Evolutionary conservation across 2,888 invertebrate species (phyloP).

Genomic region (Megamerina dolium): DNA sequence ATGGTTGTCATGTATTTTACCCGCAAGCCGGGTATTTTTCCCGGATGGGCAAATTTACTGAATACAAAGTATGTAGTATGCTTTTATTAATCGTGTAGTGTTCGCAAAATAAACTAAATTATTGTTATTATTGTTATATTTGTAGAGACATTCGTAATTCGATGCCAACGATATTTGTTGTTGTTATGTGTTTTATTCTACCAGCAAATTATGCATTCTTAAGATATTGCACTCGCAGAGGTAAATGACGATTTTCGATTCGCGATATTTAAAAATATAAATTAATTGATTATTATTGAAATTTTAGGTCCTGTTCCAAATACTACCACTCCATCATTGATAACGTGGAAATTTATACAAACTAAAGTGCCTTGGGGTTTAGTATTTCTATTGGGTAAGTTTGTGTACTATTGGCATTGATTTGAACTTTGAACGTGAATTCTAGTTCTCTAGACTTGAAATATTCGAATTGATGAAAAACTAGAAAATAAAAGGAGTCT

Average conservation of each 20-base stretch:
- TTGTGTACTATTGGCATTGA: no score
- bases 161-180: slow-evolving; percentile 76
- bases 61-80: slow-evolving; percentile 12
- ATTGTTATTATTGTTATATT: no score
- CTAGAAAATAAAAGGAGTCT: no score
- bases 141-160: slow-evolving; percentile 69
- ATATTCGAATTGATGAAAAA: no score
- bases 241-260: slow-evolving; percentile 23
- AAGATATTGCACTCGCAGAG: slow-evolving; percentile 55
- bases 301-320: slow-evolving; percentile 49
- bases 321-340: slow-evolving; percentile 62
- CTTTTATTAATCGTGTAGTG: neutral
- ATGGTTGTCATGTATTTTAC: slow-evolving; percentile 85
- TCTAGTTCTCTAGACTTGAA: no score
- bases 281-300: no score
- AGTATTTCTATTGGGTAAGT: slow-evolving; percentile 66
- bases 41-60: slow-evolving; percentile 71
- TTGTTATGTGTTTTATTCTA: slow-evolving; percentile 74
- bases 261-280: no score
- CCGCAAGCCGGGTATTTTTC: slow-evolving; percentile 79
- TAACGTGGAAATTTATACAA: slow-evolving; percentile 81
- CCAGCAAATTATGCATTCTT: slow-evolving; percentile 74
- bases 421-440: no score
- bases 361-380: slow-evolving; percentile 87
- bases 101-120: no score